Conservation (phyloP, 2,888 invertebrate genomes). For the Drosophila niveifrons region DNA sequence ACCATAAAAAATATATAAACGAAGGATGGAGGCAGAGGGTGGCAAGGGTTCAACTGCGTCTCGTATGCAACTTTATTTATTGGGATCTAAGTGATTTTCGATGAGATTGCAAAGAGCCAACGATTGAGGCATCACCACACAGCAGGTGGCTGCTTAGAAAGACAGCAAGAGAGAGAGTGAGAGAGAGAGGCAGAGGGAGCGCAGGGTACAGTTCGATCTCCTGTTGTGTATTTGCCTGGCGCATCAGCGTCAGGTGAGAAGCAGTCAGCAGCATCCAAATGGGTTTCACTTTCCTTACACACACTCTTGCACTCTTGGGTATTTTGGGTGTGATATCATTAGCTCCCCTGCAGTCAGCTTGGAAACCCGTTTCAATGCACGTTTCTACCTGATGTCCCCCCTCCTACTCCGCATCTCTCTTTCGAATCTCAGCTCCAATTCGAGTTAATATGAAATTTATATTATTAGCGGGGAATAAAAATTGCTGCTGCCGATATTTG, state of each 20-base stretch:
- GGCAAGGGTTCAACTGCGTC: conserved; percentile 15
- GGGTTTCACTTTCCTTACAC: conserved; percentile 71
- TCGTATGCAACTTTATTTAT: conserved; percentile 83
- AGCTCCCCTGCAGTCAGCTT: conserved; percentile 61
- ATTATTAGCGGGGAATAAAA: conserved; percentile 77
- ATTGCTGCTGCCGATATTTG: conserved; percentile 74
- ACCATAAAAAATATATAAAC: conserved; percentile 43
- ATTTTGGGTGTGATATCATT: conserved; percentile 80
- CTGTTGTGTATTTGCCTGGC: conserved; percentile 76
- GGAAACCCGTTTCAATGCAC: conserved; percentile 67
- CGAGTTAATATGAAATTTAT: conserved; percentile 64
- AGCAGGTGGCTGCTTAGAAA: conserved; percentile 75
- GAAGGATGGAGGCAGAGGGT: conserved; percentile 42
- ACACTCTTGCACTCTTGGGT: conserved; percentile 19
- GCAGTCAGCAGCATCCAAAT: conserved; percentile 53
- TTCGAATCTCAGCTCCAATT: conserved; percentile 5
- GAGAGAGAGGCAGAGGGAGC: neutral
- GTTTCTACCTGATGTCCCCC: conserved; percentile 49
- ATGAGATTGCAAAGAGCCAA: conserved; percentile 83
- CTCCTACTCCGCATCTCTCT: conserved; percentile 1
- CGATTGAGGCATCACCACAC: conserved; percentile 83
- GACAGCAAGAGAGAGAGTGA: neutral
- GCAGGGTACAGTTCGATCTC: conserved; percentile 48
- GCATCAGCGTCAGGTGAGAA: conserved; percentile 85
- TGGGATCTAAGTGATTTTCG: conserved; percentile 86